Evolutionary conservation across 2,113 vertebrate species (phyloP).

Genomic region (Pimephales promelas): DNA sequence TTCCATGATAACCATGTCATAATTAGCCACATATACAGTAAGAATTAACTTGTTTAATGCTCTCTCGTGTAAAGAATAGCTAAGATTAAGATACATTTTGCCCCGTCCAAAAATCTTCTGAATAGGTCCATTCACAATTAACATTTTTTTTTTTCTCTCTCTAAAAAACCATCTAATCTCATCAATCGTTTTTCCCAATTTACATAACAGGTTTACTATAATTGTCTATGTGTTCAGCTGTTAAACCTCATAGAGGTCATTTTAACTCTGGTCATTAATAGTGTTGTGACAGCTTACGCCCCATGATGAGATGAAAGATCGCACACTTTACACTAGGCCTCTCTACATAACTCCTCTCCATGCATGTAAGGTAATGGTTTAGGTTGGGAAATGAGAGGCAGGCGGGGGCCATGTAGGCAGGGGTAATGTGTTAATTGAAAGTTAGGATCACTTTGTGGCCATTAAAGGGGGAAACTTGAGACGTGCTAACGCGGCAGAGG

Average conservation of each 20-base stretch:
- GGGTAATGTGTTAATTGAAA: slow-evolving; percentile 84
- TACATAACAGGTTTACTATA: slow-evolving; percentile 19
- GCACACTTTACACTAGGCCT: slow-evolving; percentile 22
- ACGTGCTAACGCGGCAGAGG: slow-evolving; percentile 78
- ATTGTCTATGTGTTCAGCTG: slow-evolving; percentile 15
- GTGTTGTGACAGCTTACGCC: slow-evolving; percentile 50
- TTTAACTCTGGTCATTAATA: slow-evolving; percentile 35
- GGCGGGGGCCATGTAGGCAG: slow-evolving; percentile 67
- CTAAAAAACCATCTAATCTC: not conserved
- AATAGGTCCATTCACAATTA: not conserved
- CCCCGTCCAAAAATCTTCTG: not conserved
- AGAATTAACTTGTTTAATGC: not conserved
- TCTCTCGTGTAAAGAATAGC: not conserved
- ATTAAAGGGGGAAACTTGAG: slow-evolving; percentile 89
- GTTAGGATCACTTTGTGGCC: slow-evolving; percentile 87
- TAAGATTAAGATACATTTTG: not conserved
- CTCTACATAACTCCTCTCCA: slow-evolving; percentile 64
- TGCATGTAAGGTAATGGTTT: slow-evolving; percentile 67
- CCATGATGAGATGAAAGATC: slow-evolving; percentile 24
- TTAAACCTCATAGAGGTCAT: slow-evolving; percentile 34
- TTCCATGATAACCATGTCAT: not conserved
- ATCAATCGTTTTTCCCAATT: slow-evolving; percentile 13
- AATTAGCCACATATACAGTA: not conserved
- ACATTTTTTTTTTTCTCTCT: not conserved
- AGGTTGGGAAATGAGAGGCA: slow-evolving; percentile 65